These are phyloP conservation scores for Novumbra hubbsi DNA, from an alignment of 2,797 vertebrate genomes.

Conservation along the genomic window DNA sequence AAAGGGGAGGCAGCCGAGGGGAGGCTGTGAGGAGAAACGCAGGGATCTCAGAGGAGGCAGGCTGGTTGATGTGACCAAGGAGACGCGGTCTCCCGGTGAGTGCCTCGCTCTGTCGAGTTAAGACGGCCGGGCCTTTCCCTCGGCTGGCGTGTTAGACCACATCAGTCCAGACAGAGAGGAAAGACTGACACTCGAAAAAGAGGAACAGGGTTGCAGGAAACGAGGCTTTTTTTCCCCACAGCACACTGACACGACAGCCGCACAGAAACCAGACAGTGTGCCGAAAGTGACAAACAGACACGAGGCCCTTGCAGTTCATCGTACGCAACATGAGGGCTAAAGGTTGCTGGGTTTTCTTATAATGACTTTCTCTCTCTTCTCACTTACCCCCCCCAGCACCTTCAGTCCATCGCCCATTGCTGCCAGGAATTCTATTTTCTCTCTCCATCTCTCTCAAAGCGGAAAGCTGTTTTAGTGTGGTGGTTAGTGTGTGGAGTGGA, in stretches of 20 bases:
- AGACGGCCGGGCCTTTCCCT: not conserved
- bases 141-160: conserved; percentile 1
- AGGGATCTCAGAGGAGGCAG: not conserved
- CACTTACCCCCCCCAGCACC: not conserved
- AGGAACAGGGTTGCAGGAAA: conserved; percentile 48
- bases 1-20: not conserved
- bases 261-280: conserved; percentile 59
- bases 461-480: conserved; percentile 32
- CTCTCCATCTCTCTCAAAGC: not conserved
- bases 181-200: conserved; percentile 30
- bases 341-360: conserved; percentile 44
- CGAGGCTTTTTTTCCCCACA: conserved; percentile 13
- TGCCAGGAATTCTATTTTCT: conserved; percentile 46
- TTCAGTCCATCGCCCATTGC: not conserved
- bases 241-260: conserved; percentile 21
- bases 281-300: conserved; percentile 30
- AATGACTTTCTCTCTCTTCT: conserved; percentile 18
- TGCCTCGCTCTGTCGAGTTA: not conserved
- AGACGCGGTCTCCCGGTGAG: no score
- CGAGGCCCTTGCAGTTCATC: conserved; percentile 37
- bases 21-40: not conserved
- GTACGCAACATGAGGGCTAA: conserved; percentile 61
- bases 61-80: no score
- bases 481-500: not conserved
- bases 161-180: conserved; percentile 3